Percentiles rank a stretch among this genome's conserved stretches.
Evolutionary conservation across 2,113 vertebrate species (phyloP).

Genomic region (Otocyon megalotis): DNA sequence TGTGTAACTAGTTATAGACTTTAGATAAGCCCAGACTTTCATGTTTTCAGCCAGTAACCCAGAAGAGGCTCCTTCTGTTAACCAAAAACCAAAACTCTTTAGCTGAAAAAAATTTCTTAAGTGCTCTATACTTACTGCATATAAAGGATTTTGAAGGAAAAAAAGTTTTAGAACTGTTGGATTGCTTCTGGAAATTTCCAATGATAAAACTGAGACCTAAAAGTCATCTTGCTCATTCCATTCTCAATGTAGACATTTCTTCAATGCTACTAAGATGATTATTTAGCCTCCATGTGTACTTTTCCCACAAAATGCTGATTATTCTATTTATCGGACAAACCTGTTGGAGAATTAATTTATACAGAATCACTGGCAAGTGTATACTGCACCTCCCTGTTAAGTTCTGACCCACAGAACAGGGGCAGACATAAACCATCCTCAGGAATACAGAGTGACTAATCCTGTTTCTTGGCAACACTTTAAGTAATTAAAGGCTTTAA

Average conservation of each 20-base stretch:
- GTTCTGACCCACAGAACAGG: background rate
- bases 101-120: background rate
- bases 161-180: background rate
- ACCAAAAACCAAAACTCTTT: background rate
- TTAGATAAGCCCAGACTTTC: background rate
- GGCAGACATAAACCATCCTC: background rate
- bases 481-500: background rate
- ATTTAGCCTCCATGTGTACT: background rate
- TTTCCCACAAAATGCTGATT: background rate
- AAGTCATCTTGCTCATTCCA: background rate
- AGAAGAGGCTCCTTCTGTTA: constrained; percentile 15
- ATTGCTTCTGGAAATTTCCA: constrained; percentile 36
- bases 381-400: background rate
- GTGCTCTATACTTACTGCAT: background rate
- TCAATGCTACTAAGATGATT: background rate
- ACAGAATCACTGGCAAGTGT: background rate
- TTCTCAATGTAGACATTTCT: background rate
- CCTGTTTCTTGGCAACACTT: background rate
- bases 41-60: constrained; percentile 1
- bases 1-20: background rate
- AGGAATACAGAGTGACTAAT: background rate
- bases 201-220: background rate
- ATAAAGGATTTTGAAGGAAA: constrained; percentile 15
- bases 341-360: background rate
- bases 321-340: background rate